Base-by-base conservation (phyloP, 1,140 invertebrate genomes). In the Belonocnema kinseyi region DNA sequence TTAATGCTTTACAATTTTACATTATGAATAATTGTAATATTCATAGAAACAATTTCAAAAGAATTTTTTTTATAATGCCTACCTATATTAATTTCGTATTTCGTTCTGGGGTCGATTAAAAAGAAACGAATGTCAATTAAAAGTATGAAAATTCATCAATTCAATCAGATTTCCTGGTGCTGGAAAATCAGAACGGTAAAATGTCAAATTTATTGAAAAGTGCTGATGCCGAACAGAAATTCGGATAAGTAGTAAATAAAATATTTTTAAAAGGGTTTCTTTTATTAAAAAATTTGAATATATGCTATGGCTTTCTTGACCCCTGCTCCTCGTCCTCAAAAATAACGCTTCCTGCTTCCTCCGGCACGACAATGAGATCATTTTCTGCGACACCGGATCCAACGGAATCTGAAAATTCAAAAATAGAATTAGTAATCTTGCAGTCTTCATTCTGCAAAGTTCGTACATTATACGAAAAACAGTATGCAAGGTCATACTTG, bases 1-100 rank as follows among this genome's bases (percentile, higher is more conserved):
- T n/a, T 16, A 66, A 66, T 16, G 61, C 21, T 66, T 66, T 66
- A 66, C 61, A 66, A 66, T 40, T 66, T 66, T 66, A 66, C 61
- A 66, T 66, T 66, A 66, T 66, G 61, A 66, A 66, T 33, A 46
- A 66, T 40, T 61, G 58, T 40, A 66, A 16, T 66, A 40, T 66
- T 66, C 13, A 40, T n/a, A 40, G 46, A 46, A 46, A 8, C 12
- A 33, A 40, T 46, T 40, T 46, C 14, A 40, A 40, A 66, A 21
- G 12, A 10, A 46, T n/a, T 40, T 40, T 66, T 66, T 66, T 10
- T 61, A 61, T 16, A 66, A 66, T 16, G 26, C 16, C 7, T 66
- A 66, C 26, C 33, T 8, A 66, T 40, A 16, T 7, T 46, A n/a
- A n/a, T 33, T 58, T 58, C 17, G 17, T 56, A 17, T 61, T 61